phyloP scores from a whole-genome alignment of 2,888 invertebrate genomes.

The Lycia hirtaria region DNA sequence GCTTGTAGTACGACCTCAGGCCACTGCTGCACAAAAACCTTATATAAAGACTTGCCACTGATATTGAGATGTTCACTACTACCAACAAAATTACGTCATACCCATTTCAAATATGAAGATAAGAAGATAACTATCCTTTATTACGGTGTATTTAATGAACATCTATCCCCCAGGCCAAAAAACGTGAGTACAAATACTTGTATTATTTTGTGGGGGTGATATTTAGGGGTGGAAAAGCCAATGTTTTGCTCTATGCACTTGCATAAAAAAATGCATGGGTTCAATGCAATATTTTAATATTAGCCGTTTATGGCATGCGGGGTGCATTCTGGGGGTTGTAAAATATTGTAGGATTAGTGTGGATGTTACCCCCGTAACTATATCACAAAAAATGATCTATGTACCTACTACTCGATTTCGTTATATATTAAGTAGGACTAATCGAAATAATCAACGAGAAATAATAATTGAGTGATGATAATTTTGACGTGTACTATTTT shows the following conservation, averaged over 20 bases:
- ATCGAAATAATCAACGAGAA: too few species aligned
- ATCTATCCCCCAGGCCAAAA: slow-evolving; percentile 63
- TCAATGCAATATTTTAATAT: slow-evolving; percentile 84
- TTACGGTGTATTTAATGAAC: slow-evolving; percentile 67
- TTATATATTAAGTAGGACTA: too few species aligned
- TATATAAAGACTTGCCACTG: too few species aligned
- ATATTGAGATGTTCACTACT: too few species aligned
- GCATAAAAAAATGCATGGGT: slow-evolving; percentile 80
- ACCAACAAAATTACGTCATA: too few species aligned
- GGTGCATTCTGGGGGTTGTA: slow-evolving; percentile 63
- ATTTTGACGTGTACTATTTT: too few species aligned
- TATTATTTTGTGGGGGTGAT: slow-evolving; percentile 77
- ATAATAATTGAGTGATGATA: neutral
- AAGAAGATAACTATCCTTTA: slow-evolving; percentile 37
- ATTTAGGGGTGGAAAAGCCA: slow-evolving; percentile 67
- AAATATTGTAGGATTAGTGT: slow-evolving; percentile 56
- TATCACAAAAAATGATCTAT: neutral
- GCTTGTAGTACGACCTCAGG: too few species aligned
- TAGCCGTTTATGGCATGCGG: slow-evolving; percentile 79
- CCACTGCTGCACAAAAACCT: too few species aligned
- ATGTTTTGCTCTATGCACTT: slow-evolving; percentile 75
- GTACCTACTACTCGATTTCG: too few species aligned
- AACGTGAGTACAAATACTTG: slow-evolving; percentile 81
- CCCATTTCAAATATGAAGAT: neutral
- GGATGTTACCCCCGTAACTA: slow-evolving; percentile 42